Base-by-base conservation (phyloP, 2,888 invertebrate species). In the Limnephilus rhombicus region DNA sequence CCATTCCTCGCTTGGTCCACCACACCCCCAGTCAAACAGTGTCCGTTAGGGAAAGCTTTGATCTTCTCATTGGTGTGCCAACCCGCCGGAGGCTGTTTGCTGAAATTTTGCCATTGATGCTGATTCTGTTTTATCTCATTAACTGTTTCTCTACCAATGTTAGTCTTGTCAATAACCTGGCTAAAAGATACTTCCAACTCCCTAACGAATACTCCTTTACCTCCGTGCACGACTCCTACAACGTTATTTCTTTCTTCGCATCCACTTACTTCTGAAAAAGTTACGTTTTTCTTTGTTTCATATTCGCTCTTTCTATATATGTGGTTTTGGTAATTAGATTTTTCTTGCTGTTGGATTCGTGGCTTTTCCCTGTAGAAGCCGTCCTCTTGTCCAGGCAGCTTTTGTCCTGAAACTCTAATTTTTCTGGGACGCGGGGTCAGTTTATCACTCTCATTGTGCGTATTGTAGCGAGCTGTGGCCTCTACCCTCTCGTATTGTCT, bases 131-230 rank as follows among this genome's bases (percentile, higher is more conserved):
- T 94, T 15, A 68, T 5, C 24, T 68, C 53, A 96, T 96, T 86
- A 41, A 86, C 80, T 9, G 37, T 11, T 88, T 96, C 96, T 94
- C 96, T 96, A 94, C 96, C 96, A 91, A 96, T 96, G 94, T 96
- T 96, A 24, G 96, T 96, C 90, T 96, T 96, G 92, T 96, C 96
- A 93, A 96, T 96, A 95, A 96, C 96, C 93, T 96, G 96, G 93
- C 96, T 96, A 80, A 96, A 94, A 0, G 96, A 96, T 0, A 96
- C 96, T 93, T 96, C 96, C 85, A 96, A 92, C 92, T 96, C 96
- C 85, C 96, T 94, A 0, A 96, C 96, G 1, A 96, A 96, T 0
- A 96, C 96, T 3, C 96, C 95, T 18, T 95, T 94, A 0, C 96
- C 96, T 90, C 95, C 95, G 80, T 96, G 94, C 0, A 96, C 96